These are phyloP conservation scores for Coptotermes formosanus DNA, from an alignment of 1,140 invertebrate genomes.

Conservation along the genomic window DNA sequence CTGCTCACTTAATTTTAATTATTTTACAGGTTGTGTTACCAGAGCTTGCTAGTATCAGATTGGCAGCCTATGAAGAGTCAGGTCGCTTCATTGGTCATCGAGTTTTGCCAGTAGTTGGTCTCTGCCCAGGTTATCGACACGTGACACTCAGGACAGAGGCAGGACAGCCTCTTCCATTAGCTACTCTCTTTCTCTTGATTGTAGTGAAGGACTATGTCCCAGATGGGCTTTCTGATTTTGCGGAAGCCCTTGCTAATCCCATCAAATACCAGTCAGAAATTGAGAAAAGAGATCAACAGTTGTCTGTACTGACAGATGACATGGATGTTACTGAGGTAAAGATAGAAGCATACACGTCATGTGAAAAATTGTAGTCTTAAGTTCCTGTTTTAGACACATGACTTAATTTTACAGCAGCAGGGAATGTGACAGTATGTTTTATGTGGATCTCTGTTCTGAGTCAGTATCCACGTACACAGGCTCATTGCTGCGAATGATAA, in stretches of 20 bases:
- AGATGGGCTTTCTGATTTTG: constrained; percentile 88
- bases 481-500: no score
- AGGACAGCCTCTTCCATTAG: constrained; percentile 88
- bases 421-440: no score
- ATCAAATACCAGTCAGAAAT: constrained; percentile 94
- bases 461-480: no score
- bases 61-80: constrained; percentile 95
- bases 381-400: no score
- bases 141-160: constrained; percentile 85
- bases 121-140: constrained; percentile 92
- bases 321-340: constrained; percentile 28
- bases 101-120: constrained; percentile 91
- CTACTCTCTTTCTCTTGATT: constrained; percentile 89
- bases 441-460: no score
- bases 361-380: no score
- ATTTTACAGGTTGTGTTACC: constrained; percentile 86
- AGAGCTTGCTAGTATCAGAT: constrained; percentile 90
- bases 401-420: no score
- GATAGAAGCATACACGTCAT: no score
- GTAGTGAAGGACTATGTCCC: constrained; percentile 97
- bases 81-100: constrained; percentile 94
- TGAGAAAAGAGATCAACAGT: constrained; percentile 88
- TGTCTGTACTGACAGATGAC: constrained; percentile 86
- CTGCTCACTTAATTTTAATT: constrained; percentile 10
- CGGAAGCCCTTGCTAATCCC: constrained; percentile 95